phyloP scores from a whole-genome alignment of 2,797 vertebrate species.

The Fistularia tabacaria region DNA sequence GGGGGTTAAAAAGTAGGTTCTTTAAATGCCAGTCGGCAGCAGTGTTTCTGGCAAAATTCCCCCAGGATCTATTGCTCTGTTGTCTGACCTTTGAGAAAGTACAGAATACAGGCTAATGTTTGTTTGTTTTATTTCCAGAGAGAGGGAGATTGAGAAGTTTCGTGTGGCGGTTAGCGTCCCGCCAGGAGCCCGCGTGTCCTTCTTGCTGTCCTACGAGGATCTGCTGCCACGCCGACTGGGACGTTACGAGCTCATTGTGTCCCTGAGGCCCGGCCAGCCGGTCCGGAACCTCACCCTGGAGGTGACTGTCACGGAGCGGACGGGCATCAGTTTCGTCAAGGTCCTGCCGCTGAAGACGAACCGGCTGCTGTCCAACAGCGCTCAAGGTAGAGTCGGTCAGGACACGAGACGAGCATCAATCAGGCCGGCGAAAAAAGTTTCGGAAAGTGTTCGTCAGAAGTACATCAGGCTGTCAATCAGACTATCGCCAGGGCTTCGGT shows the following conservation, averaged over 20 bases:
- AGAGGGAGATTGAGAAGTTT: slow-evolving; percentile 83
- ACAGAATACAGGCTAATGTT: not conserved
- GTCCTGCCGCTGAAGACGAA: slow-evolving; percentile 76
- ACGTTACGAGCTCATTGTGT: slow-evolving; percentile 77
- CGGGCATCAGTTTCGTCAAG: slow-evolving; percentile 76
- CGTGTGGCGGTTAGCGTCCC: slow-evolving; percentile 79
- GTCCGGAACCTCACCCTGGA: slow-evolving; percentile 80
- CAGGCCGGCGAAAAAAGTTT: too few relatives aligned
- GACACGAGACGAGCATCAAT: too few relatives aligned
- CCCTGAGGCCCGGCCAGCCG: slow-evolving; percentile 72
- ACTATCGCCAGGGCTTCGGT: too few relatives aligned
- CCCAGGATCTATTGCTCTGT: not conserved
- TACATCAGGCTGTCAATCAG: too few relatives aligned
- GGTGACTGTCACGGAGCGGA: slow-evolving; percentile 76
- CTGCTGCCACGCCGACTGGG: slow-evolving; percentile 76
- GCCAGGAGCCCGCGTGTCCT: slow-evolving; percentile 69
- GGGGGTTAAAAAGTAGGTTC: too few relatives aligned
- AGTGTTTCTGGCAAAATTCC: too few relatives aligned
- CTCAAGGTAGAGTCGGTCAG: slow-evolving; percentile 60
- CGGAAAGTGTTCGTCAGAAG: too few relatives aligned
- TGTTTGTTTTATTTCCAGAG: slow-evolving; percentile 54
- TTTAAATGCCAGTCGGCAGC: too few relatives aligned
- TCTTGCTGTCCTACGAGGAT: slow-evolving; percentile 79
- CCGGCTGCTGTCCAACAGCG: slow-evolving; percentile 64
- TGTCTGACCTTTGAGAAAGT: not conserved